A percentile compares a stretch with the other conserved stretches of the same genome.
phyloP scores from a whole-genome alignment of 2,113 vertebrate genomes.

The Cepphus grylle region DNA sequence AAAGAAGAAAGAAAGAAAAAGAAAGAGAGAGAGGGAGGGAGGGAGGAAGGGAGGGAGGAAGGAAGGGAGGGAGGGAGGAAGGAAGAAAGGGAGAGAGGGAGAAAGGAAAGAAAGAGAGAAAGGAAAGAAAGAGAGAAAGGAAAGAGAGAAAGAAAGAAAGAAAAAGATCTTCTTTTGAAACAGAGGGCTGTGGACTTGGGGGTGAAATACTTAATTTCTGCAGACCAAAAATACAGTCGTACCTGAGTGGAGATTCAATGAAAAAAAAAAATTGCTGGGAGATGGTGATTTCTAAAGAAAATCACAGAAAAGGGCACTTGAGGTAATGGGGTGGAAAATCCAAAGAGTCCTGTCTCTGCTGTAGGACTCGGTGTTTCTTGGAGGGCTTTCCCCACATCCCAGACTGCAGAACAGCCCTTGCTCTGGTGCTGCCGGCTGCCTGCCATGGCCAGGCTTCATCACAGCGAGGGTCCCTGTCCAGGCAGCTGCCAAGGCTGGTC shows the following conservation, averaged over 20 bases:
- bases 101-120: no score
- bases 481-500: background rate
- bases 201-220: background rate
- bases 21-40: no score
- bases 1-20: background rate
- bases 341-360: background rate
- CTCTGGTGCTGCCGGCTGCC: background rate
- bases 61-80: no score
- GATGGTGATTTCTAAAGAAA: background rate
- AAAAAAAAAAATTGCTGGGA: background rate
- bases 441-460: background rate
- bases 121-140: no score
- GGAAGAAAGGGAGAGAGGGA: no score
- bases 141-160: no score
- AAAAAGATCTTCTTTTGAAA: background rate
- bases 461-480: background rate
- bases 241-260: background rate
- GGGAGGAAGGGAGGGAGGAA: no score
- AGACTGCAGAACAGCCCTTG: background rate
- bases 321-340: background rate
- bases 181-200: background rate
- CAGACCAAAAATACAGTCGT: background rate
- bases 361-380: background rate
- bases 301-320: background rate
- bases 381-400: background rate